phyloP scores from a whole-genome alignment of 2,797 vertebrate species.

The Otus scops region DNA sequence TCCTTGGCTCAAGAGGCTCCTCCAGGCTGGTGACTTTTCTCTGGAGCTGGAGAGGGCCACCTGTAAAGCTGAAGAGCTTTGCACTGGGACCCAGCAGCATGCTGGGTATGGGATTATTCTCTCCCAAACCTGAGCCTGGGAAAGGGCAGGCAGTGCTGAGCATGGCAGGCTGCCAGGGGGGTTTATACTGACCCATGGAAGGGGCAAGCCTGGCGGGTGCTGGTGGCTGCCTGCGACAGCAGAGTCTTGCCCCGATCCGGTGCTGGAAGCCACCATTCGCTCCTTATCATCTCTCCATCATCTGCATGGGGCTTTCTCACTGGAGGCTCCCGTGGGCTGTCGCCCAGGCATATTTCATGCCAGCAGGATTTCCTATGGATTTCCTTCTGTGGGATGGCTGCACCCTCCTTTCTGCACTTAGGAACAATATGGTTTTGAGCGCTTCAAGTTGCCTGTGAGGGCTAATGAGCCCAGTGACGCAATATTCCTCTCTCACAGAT shows the following conservation, averaged over 20 bases:
- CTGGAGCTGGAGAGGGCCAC: neutral
- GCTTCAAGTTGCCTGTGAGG: neutral
- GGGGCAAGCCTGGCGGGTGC: neutral
- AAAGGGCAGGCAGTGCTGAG: neutral
- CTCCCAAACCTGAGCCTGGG: neutral
- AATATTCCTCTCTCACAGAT: neutral
- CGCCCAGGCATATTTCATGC: neutral
- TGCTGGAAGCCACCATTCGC: neutral
- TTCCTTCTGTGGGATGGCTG: neutral
- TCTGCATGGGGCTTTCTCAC: neutral
- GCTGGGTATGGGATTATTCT: neutral
- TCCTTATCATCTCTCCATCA: neutral
- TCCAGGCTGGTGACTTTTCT: neutral
- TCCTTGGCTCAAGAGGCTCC: neutral
- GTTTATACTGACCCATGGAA: neutral
- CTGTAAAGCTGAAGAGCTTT: neutral
- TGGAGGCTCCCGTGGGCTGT: neutral
- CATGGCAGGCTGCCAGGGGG: neutral
- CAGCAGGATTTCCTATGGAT: neutral
- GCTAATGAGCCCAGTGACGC: neutral
- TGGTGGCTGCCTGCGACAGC: neutral
- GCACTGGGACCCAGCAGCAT: neutral
- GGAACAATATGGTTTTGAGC: fast-evolving
- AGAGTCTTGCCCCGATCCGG: fast-evolving
- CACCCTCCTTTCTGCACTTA: neutral